These are phyloP conservation scores for Pogona vitticeps DNA, from an alignment of 2,113 vertebrate genomes.

Conservation along the genomic window DNA sequence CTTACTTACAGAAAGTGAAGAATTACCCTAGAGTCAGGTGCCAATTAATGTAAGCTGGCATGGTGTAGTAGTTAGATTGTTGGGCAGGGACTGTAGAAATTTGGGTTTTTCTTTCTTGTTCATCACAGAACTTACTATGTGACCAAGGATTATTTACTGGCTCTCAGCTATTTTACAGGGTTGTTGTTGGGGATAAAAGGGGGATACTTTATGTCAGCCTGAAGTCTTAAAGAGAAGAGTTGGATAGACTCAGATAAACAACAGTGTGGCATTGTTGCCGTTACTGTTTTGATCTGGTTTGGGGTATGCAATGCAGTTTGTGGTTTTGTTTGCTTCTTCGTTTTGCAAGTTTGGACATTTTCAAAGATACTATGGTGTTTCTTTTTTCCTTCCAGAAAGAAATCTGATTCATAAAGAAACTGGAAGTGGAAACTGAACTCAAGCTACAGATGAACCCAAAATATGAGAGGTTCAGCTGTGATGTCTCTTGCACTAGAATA, in stretches of 20 bases:
- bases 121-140: not conserved
- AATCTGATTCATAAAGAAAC: not conserved
- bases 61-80: not conserved
- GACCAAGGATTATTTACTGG: not conserved
- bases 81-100: not conserved
- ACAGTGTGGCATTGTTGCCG: no score
- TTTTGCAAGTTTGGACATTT: not conserved
- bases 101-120: not conserved
- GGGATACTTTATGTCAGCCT: not conserved
- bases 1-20: conserved; percentile 43
- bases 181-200: not conserved
- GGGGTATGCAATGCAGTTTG: no score
- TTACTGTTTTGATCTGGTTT: no score
- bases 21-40: conserved; percentile 31
- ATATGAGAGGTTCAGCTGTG: not conserved
- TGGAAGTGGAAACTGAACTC: not conserved
- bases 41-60: not conserved
- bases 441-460: not conserved
- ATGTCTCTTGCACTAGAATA: not conserved
- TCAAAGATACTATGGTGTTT: not conserved
- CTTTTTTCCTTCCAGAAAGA: not conserved
- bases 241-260: no score
- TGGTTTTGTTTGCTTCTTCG: no score
- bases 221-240: no score
- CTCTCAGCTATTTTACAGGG: not conserved